Evolutionary conservation across 2,888 invertebrate genomes (phyloP), one percentile per base, ranked within the genome.

Genomic region (Catocala sponsa): DNA sequence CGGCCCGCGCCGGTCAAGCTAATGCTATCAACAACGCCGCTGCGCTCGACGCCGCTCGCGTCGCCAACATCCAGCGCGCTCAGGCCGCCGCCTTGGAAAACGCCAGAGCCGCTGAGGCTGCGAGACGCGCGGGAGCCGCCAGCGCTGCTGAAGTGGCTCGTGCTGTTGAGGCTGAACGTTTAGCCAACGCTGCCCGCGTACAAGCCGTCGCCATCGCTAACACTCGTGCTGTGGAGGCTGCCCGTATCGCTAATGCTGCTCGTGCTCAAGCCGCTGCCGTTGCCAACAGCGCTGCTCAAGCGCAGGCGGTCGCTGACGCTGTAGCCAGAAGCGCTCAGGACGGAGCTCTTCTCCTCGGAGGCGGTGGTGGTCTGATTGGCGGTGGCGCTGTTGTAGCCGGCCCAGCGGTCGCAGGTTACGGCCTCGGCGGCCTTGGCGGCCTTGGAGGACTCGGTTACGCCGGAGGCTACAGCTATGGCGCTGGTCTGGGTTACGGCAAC

Each of bases 61-160:
- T 91, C 10, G 92, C 92, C 49, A 93, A 93, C 76, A 77, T 91
- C 5, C 94, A 93, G 66, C 83, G 94, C 41, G 94, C 94, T 0
- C 91, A 94, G 68, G 92, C 92, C n/a, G 94, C 94, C 50, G 94
- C 94, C 4, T 84, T 78, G 66, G 94, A 94, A 65, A 93, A 92
- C 76, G 93, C 92, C 0, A 85, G 93, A 46, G 92, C 94, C 10
- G 83, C 83, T 0, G 93, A 94, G 32, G 93, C 94, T 1, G 92
- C 94, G 0, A 84, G 91, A 72, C 90, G 92, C 25, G 74, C 79
- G 0, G 75, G 66, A 5, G 78, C 77, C 10, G 76, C 81, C 52
- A 76, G 82, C 54, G 59, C 72, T 33, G 42, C 78, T 59, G 67
- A 61, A 90, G 91, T 72, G 51, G 62, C 79, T 52, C 63, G 76